Evolutionary conservation across 1,140 invertebrate genomes (phyloP).

Genomic region (Hormaphis cornu): DNA sequence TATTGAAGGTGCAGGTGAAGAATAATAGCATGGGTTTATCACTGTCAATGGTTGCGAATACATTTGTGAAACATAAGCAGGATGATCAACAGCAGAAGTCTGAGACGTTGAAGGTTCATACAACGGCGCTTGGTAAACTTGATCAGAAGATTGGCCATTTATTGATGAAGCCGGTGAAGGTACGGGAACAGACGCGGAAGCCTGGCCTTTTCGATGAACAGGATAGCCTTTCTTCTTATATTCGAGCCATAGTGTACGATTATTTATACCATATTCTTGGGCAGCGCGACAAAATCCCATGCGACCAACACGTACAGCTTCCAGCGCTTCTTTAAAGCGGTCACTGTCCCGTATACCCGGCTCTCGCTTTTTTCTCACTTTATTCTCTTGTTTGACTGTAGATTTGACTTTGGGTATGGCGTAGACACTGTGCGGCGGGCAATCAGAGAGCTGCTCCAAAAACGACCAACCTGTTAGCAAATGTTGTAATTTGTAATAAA

Average conservation of each 20-base stretch:
- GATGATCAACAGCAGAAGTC: conserved; percentile 18
- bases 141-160: neutral
- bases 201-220: conserved; percentile 41
- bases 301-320: conserved; percentile 68
- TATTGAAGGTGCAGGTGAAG: conserved; percentile 22
- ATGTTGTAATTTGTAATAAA: conserved; percentile 25
- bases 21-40: conserved; percentile 28
- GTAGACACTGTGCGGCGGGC: conserved; percentile 28
- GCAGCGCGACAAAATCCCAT: conserved; percentile 77
- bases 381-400: conserved; percentile 16
- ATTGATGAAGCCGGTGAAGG: conserved; percentile 1
- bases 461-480: conserved; percentile 32
- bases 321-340: conserved; percentile 49
- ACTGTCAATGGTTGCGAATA: conserved; percentile 21
- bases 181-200: neutral
- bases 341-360: conserved; percentile 28
- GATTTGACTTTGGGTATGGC: conserved; percentile 29
- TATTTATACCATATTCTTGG: conserved; percentile 69
- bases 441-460: conserved; percentile 31
- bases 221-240: conserved; percentile 73
- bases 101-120: conserved; percentile 23
- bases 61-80: conserved; percentile 29
- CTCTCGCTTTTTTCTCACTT: conserved; percentile 23
- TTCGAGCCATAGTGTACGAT: conserved; percentile 71
- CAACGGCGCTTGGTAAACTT: conserved; percentile 12